These are phyloP conservation scores for Urophycis tenuis DNA, from an alignment of 2,797 vertebrate genomes.

Conservation along the genomic window DNA sequence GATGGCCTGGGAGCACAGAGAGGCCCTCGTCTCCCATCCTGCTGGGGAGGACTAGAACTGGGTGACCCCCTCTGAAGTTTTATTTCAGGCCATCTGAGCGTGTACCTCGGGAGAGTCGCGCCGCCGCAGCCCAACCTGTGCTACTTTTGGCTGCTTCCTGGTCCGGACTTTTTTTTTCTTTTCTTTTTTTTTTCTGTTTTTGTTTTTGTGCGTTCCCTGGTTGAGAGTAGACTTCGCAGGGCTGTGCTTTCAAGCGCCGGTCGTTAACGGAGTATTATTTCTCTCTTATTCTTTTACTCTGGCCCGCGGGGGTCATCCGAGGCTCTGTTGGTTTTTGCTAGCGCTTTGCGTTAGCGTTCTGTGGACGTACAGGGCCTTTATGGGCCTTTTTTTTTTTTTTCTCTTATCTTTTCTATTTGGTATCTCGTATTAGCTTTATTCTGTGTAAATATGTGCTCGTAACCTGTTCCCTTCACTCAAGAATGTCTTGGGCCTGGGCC, in stretches of 20 bases:
- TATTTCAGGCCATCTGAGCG: constrained; percentile 64
- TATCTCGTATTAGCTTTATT: neutral
- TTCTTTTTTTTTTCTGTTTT: too few relatives aligned
- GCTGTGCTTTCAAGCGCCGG: neutral
- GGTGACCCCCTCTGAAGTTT: constrained; percentile 63
- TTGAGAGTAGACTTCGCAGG: neutral
- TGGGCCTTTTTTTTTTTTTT: too few relatives aligned
- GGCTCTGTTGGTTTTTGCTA: too few relatives aligned
- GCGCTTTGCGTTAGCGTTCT: neutral
- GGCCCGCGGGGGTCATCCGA: too few relatives aligned
- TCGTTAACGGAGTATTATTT: neutral
- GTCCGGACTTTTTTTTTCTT: constrained; percentile 17
- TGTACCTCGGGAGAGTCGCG: constrained; percentile 47
- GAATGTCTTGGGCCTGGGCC: neutral
- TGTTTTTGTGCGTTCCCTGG: too few relatives aligned
- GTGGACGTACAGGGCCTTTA: neutral
- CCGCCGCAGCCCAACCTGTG: constrained; percentile 45
- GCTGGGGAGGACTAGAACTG: constrained; percentile 60
- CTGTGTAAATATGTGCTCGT: neutral
- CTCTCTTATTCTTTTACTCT: neutral
- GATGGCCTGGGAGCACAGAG: constrained; percentile 21
- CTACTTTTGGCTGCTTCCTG: constrained; percentile 54
- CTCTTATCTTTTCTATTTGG: neutral
- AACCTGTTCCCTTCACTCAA: neutral
- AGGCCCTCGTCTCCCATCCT: constrained; percentile 38